A percentile compares a stretch with the other conserved stretches of the same genome.
These are phyloP conservation scores for cat (Felis catus) DNA, from an alignment of 2,113 vertebrate genomes.

Conservation along the genomic window F.catus_Fca126_mat1.0 CM031411.1:46479001-46479500, in stretches of 20 bases:
- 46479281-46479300: neutral
- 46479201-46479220: too few species aligned
- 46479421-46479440: neutral
- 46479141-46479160: too few species aligned
- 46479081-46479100: too few species aligned
- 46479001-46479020: neutral
- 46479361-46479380: neutral
- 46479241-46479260: too few species aligned
- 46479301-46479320: constrained; percentile 26
- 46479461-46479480: neutral
- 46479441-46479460: neutral
- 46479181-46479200: too few species aligned
- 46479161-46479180: too few species aligned
- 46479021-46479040: neutral
- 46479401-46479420: neutral
- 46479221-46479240: too few species aligned
- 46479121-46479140: too few species aligned
- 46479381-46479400: neutral
- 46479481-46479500: neutral
- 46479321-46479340: neutral
- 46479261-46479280: neutral
- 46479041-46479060: too few species aligned
- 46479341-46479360: neutral
- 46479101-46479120: too few species aligned
- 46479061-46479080: too few species aligned